These are phyloP conservation scores for Yponomeuta cagnagella DNA, from an alignment of 2,888 invertebrate species.

Conservation along the genomic window DNA sequence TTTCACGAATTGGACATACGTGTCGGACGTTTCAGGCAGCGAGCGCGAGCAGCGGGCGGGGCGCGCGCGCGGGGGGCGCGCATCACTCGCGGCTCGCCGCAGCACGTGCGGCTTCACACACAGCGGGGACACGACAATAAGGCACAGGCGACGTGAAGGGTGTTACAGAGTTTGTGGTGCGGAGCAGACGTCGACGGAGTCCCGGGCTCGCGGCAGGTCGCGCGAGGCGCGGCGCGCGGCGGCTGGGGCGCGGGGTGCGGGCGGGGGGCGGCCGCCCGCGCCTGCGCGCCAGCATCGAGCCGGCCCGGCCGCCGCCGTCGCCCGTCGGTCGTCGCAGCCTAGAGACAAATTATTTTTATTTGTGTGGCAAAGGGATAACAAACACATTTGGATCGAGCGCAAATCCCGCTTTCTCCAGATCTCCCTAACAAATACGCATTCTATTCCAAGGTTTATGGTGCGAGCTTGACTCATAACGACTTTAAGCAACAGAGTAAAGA, in stretches of 20 bases:
- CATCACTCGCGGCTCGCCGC: no score
- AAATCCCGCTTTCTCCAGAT: neutral
- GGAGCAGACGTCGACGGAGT: neutral
- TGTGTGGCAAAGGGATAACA: no score
- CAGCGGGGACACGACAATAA: neutral
- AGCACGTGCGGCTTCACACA: neutral
- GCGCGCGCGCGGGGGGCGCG: neutral
- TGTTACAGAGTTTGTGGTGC: neutral
- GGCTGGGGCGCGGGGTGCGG: no score
- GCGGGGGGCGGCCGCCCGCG: neutral
- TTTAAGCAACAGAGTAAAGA: neutral
- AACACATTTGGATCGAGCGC: neutral
- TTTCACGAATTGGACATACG: neutral
- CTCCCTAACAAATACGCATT: neutral
- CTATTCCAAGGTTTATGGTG: neutral
- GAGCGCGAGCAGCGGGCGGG: neutral
- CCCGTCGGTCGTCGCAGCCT: neutral
- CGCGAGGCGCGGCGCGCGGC: no score
- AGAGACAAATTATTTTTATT: neutral
- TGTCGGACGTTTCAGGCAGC: neutral
- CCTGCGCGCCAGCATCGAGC: neutral
- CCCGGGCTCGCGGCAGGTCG: neutral
- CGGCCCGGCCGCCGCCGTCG: neutral
- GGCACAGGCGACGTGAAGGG: neutral
- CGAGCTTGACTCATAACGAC: neutral